Evolutionary conservation across 2,888 invertebrate genomes (phyloP).

Genomic region (Scaptomyza reducta): DNA sequence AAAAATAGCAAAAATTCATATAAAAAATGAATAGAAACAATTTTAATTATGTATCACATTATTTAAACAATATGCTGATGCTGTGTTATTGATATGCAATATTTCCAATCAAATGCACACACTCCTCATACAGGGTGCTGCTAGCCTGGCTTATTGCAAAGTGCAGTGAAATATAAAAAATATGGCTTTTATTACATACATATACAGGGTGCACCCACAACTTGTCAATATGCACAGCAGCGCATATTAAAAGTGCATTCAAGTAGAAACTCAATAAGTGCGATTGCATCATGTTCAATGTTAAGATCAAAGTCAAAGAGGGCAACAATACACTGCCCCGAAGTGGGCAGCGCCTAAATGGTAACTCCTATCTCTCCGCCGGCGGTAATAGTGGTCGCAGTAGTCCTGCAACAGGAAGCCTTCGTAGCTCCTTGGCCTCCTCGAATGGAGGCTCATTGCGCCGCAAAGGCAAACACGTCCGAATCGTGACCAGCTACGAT

Average conservation of each 20-base stretch:
- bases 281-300: constrained; percentile 82
- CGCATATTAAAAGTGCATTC: constrained; percentile 68
- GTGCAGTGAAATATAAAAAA: constrained; percentile 53
- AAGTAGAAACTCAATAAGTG: constrained; percentile 39
- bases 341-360: constrained; percentile 68
- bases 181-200: constrained; percentile 29
- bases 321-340: constrained; percentile 83
- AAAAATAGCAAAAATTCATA: constrained; percentile 2
- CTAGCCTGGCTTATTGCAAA: constrained; percentile 37
- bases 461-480: constrained; percentile 83
- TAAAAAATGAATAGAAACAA: background rate
- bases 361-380: constrained; percentile 13
- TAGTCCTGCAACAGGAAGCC: constrained; percentile 80
- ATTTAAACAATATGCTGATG: constrained; percentile 27
- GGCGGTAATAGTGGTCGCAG: constrained; percentile 70
- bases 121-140: constrained; percentile 19
- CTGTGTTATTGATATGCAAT: constrained; percentile 41
- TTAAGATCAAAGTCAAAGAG: constrained; percentile 85
- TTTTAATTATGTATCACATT: constrained; percentile 20
- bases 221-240: constrained; percentile 46
- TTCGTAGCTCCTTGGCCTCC: constrained; percentile 83
- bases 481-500: constrained; percentile 83
- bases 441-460: constrained; percentile 82
- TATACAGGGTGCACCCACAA: constrained; percentile 41
- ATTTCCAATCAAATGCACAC: constrained; percentile 57